These are phyloP conservation scores for Drosophila tani DNA, from an alignment of 1,140 invertebrate genomes.

Conservation along the genomic window DNA sequence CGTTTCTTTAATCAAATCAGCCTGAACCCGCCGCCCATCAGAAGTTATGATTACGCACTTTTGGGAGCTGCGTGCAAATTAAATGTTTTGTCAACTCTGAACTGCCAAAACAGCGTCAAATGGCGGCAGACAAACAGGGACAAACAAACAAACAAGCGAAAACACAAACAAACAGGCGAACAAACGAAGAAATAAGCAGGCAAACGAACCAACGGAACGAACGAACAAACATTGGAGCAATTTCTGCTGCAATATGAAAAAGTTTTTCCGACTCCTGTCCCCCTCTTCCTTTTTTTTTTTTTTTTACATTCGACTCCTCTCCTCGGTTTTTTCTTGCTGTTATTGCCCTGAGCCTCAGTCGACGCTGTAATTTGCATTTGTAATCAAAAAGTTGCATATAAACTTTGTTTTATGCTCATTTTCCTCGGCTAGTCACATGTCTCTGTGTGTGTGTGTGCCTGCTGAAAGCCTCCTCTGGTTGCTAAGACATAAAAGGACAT, in stretches of 20 bases:
- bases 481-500: slow-evolving; percentile 45
- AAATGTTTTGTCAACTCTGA: slow-evolving; percentile 78
- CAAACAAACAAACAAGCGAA: slow-evolving; percentile 22
- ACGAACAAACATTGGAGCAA: slow-evolving; percentile 78
- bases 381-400: slow-evolving; percentile 83
- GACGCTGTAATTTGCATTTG: slow-evolving; percentile 81
- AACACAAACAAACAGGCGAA: slow-evolving; percentile 31
- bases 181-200: slow-evolving; percentile 27
- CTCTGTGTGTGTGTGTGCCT: slow-evolving; percentile 4
- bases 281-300: slow-evolving; percentile 6
- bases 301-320: slow-evolving; percentile 6
- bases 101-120: slow-evolving; percentile 69
- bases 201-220: slow-evolving; percentile 51
- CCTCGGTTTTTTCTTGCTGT: slow-evolving; percentile 12
- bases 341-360: slow-evolving; percentile 40
- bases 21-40: neutral
- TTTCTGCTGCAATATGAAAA: slow-evolving; percentile 77
- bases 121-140: slow-evolving; percentile 29
- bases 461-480: slow-evolving; percentile 23
- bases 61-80: slow-evolving; percentile 55
- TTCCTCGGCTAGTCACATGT: slow-evolving; percentile 52
- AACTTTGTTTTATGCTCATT: slow-evolving; percentile 82
- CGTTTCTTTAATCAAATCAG: slow-evolving; percentile 33
- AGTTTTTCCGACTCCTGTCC: slow-evolving; percentile 37
- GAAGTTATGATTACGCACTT: slow-evolving; percentile 66